Evolutionary conservation across 2,113 vertebrate species (phyloP), one percentile per base, ranked within the genome.

Genomic region (Ochotona curzoniae): DNA sequence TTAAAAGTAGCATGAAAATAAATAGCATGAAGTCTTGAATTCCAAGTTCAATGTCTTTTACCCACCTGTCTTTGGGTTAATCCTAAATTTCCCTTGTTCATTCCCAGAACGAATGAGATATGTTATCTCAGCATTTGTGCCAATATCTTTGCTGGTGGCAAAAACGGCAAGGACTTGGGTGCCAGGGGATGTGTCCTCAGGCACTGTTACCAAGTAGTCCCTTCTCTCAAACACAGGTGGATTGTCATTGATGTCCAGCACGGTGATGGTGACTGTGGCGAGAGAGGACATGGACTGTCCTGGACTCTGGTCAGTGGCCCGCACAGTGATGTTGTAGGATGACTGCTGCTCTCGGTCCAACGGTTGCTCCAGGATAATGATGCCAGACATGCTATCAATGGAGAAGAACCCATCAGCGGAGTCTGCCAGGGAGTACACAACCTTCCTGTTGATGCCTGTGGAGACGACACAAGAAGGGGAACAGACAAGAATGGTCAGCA

Each of bases 211-310:
- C 38, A 99, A 97, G 90, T 99, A 99, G 94, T 99, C 99, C 38
- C 99, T 98, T 30, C 98, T 98, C 96, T 99, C 99, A 49, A 99
- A 99, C 88, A 99, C 98, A 0, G 99, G 99, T 0, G 99, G 99
- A 95, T 99, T 99, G 97, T 99, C 99, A 23, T 99, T 99, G 75
- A 99, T 98, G 94, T 99, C 99, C 78, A 99, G 97, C 44, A 99
- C 99, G 0, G 98, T 99, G 93, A 99, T 99, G 10, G 99, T 99
- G 51, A 99, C 97, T 0, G 98, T 99, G 85, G 98, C 97, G 44
- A 99, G 95, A 0, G 99, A 99, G n/a, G 98, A 99, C 35, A 99
- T 98, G 17, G 98, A 98, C 85, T 95, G 93, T 0, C 98, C 98
- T 0, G 98, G 98, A 57, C 99, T 98, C 93, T 98, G 98, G 97